Percentiles rank a stretch among this genome's conserved stretches.
Conservation (phyloP, 2,113 vertebrate genomes). For the Cheilinus undulatus region DNA sequence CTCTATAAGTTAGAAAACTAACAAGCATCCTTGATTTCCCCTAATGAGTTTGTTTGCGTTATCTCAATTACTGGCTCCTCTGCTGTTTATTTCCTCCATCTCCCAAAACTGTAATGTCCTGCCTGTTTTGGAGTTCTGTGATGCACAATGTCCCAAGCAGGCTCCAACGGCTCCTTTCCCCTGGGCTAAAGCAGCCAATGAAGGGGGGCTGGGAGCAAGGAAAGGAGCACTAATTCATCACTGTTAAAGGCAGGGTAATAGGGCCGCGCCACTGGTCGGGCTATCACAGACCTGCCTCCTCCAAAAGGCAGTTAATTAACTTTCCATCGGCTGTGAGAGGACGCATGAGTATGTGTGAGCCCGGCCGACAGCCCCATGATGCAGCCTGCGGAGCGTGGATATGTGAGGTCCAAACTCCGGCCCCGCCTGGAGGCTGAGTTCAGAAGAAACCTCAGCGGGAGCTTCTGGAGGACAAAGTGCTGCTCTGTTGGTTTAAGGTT, state of each 20-base stretch:
- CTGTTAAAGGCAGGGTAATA: slow-evolving; percentile 67
- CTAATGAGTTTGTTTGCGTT: slow-evolving; percentile 52
- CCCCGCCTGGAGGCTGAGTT: slow-evolving; percentile 10
- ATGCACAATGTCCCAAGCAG: slow-evolving; percentile 16
- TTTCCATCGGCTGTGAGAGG: slow-evolving; percentile 60
- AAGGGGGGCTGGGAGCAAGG: slow-evolving; percentile 25
- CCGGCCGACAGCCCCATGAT: slow-evolving; percentile 36
- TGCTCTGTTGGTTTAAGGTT: slow-evolving; percentile 13
- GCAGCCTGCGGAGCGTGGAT: slow-evolving; percentile 37
- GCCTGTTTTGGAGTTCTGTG: slow-evolving; percentile 1
- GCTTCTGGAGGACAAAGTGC: slow-evolving; percentile 29
- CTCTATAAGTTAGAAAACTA: slow-evolving; percentile 28
- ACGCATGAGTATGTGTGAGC: slow-evolving; percentile 40
- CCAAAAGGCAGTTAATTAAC: slow-evolving; percentile 79
- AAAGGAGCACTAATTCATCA: slow-evolving; percentile 77
- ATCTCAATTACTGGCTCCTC: slow-evolving; percentile 26
- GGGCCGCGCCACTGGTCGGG: slow-evolving; percentile 39
- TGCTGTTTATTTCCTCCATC: slow-evolving; percentile 6
- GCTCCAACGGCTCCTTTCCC: slow-evolving; percentile 8
- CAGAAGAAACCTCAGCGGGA: slow-evolving; percentile 5
- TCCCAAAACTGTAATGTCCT: slow-evolving; percentile 3
- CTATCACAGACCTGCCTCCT: slow-evolving; percentile 58
- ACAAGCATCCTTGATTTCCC: slow-evolving; percentile 31
- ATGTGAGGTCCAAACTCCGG: slow-evolving; percentile 18
- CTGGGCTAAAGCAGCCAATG: slow-evolving; percentile 15